Base-by-base conservation (phyloP, 2,113 vertebrate genomes). In the Mungos mungo region DNA sequence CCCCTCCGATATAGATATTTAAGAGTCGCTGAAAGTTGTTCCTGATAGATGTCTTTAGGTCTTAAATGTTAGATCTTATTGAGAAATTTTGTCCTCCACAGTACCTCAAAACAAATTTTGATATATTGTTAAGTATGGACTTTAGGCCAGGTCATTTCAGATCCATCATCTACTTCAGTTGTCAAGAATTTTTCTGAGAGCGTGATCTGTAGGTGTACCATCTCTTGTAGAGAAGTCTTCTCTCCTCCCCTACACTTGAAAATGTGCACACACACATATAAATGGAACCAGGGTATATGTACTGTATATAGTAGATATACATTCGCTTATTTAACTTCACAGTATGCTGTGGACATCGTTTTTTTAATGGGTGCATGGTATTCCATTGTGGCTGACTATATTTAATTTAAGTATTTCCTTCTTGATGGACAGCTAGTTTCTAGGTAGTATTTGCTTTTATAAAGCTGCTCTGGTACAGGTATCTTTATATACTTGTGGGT, bases 341-440 rank as follows among this genome's bases (percentile, higher is more conserved):
- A 52, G 0, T 83, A 63, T 38, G 5, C n/a, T 79, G 15, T 87
- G 41, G 47, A 29, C 33, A n/a, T 82, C 10, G 31, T 69, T 81
- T 69, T 54, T 52, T 80, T 90, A 57, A 25, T 80, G 50, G 47
- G 18, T 87, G 16, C 29, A 21, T 57, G 13, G 23, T 83, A 33
- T 88, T 83, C 38, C 29, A 31, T 72, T 87, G 66, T 82, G 33
- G 54, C 72, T 90, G 68, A 63, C 23, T 11, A 29, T 88, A 47
- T 84, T 90, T 90, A 87, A 86, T 88, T 88, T 88, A 80, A 47
- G n/a, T 29, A 68, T 47, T 74, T 84, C 29, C 65, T 91, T 84
- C 35, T 54, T 87, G 50, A 81, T 92, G 50, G 60, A 52, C 52
- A 41, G 38, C 41, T 66, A 29, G 13, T 77, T 68, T 45, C 35